These are phyloP conservation scores for Myrmophylax atrothorax DNA, from an alignment of 2,113 vertebrate species.

Conservation along the genomic window DNA sequence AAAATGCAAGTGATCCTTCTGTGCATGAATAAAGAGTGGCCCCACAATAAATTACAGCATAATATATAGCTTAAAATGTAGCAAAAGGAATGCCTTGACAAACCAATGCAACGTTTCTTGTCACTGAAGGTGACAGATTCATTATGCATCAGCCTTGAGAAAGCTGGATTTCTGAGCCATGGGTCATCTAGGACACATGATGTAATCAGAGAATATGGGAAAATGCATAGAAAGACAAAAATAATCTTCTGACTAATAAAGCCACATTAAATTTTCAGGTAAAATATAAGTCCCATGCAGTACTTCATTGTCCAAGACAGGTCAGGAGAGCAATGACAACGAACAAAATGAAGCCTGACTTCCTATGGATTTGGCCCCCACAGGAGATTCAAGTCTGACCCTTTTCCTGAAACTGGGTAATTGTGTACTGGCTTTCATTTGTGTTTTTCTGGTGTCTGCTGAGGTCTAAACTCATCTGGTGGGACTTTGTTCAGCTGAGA, in stretches of 20 bases:
- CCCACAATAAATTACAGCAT: not conserved
- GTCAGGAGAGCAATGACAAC: not conserved
- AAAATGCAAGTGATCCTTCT: constrained; percentile 7
- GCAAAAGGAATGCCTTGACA: constrained; percentile 7
- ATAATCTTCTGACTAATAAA: not conserved
- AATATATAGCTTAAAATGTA: constrained; percentile 42
- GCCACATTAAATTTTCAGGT: not conserved
- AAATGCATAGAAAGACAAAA: not conserved
- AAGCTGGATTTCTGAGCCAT: not conserved
- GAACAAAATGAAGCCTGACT: not conserved
- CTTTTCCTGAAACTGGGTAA: not conserved
- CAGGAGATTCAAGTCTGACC: not conserved
- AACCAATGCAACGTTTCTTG: constrained; percentile 1
- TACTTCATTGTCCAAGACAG: not conserved
- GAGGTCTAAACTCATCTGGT: not conserved
- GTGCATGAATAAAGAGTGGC: not conserved
- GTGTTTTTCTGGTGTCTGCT: not conserved
- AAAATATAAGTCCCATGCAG: not conserved
- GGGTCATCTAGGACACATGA: constrained; percentile 11
- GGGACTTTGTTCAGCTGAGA: not conserved
- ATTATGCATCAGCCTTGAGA: not conserved
- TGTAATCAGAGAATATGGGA: not conserved
- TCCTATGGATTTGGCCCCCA: not conserved
- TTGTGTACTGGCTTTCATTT: not conserved
- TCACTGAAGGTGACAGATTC: constrained; percentile 7